Evolutionary conservation across 2,113 vertebrate genomes (phyloP), one percentile per base, ranked within the genome.

Genomic region (Hippopotamus amphibius): DNA sequence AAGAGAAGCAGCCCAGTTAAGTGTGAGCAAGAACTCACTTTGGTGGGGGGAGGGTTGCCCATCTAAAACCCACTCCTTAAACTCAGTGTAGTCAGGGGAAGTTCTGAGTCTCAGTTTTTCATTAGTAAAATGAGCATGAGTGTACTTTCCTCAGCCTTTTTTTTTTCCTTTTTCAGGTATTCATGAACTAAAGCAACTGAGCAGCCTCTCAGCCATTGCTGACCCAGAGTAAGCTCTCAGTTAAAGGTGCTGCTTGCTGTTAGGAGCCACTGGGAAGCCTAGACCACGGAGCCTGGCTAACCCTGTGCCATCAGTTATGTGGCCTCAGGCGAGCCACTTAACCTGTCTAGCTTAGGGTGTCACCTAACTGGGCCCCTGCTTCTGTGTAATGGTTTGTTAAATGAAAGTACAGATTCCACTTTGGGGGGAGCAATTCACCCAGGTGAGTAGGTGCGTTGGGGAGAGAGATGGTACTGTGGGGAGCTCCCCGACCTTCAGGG

Each of bases 21-120:
- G 15, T 77, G 28, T 89, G 68, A 76, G 66, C 28, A 63, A 28
- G n/a, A 57, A n/a, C 81, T 97, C 43, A 53, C 24, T 71, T 46
- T 21, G 12, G 41, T 3, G 14, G 55, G 6, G 14, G 9, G 1
- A 46, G 16, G 26, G 37, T 33, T 33, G 57, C 21, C 16, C 17
- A 37, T 91, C 79, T 71, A 69, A 61, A 95, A 50, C 50, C 22
- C 6, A 79, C 11, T 83, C 50, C 24, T 85, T 97, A 76, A 93
- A 94, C n/a, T 90, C 50, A 15, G 14, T 53, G 80, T 94, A 69
- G 26, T 91, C 69, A 59, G 43, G 65, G 21, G 5, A 74, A 85
- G 26, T 74, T 82, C 53, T 41, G 26, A 91, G 30, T 59, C 28
- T 96, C 41, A 72, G 46, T 53, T 80, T 96, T 93, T 93, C 46